Conservation (phyloP, 2,888 invertebrate genomes). For the Cyclophora punctaria region DNA sequence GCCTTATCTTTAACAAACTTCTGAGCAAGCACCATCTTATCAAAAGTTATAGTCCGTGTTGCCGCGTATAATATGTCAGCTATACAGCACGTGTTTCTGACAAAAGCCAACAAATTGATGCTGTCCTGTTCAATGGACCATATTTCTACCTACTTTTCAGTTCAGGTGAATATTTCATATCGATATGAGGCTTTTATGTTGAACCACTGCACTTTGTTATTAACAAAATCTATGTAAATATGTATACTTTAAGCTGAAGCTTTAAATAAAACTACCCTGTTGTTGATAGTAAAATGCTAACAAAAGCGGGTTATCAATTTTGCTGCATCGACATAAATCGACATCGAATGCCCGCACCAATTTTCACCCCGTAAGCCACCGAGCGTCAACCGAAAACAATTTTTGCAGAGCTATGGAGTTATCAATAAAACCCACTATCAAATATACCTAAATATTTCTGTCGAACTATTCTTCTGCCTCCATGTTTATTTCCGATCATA, state of each 20-base stretch:
- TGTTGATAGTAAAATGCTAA: constrained; percentile 3
- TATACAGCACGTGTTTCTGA: too few relatives aligned
- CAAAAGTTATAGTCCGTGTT: too few relatives aligned
- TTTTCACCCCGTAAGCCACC: constrained; percentile 10
- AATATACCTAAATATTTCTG: constrained; percentile 24
- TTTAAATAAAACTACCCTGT: neutral
- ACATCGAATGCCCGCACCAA: constrained; percentile 12
- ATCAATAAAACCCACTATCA: constrained; percentile 27
- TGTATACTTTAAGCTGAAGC: neutral
- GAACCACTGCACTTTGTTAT: too few relatives aligned
- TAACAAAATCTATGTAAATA: too few relatives aligned
- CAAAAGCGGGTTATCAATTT: constrained; percentile 14
- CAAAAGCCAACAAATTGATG: too few relatives aligned
- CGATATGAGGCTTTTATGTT: too few relatives aligned
- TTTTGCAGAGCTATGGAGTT: constrained; percentile 17
- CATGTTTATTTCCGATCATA: constrained; percentile 28
- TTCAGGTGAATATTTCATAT: too few relatives aligned
- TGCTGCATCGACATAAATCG: constrained; percentile 16
- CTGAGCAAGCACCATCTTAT: too few relatives aligned
- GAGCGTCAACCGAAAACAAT: constrained; percentile 13
- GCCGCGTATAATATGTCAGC: too few relatives aligned
- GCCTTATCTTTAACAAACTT: too few relatives aligned
- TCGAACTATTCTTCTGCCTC: constrained; percentile 28
- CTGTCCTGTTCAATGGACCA: too few relatives aligned
- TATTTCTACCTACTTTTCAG: too few relatives aligned